Evolutionary conservation across 2,888 invertebrate genomes (phyloP).

Genomic region (Papilio demoleus): DNA sequence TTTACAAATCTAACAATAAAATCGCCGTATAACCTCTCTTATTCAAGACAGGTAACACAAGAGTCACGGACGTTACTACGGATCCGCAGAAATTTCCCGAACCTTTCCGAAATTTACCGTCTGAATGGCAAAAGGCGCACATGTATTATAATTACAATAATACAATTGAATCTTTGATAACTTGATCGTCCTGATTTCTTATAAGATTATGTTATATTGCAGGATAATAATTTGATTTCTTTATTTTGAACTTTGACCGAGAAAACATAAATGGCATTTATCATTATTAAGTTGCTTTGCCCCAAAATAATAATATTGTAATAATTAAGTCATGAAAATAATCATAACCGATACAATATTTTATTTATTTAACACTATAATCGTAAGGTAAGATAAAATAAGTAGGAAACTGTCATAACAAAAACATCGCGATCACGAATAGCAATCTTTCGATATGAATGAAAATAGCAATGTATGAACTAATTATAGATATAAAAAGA

Average conservation of each 20-base stretch:
- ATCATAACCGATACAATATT: background rate
- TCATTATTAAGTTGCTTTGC: background rate
- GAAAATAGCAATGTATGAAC: background rate
- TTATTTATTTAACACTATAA: background rate
- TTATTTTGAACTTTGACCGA: background rate
- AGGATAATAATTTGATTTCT: background rate
- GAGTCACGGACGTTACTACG: slow-evolving; percentile 4
- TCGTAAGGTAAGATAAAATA: slow-evolving; percentile 1
- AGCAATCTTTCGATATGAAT: background rate
- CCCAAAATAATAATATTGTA: background rate
- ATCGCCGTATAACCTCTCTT: background rate
- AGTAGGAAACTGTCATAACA: slow-evolving; percentile 8
- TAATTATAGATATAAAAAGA: slow-evolving; percentile 26
- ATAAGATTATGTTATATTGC: background rate
- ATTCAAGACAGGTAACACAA: slow-evolving; percentile 16
- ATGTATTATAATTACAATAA: background rate
- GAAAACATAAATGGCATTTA: background rate
- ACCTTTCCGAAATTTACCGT: background rate
- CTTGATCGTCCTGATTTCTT: background rate
- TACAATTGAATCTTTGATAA: background rate
- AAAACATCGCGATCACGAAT: slow-evolving; percentile 11
- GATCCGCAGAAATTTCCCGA: slow-evolving; percentile 36
- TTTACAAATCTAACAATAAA: too few relatives aligned
- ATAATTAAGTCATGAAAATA: background rate
- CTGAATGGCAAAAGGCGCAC: background rate